Evolutionary conservation across 1,140 invertebrate species (phyloP).

Genomic region (Oedothorax gibbosus): DNA sequence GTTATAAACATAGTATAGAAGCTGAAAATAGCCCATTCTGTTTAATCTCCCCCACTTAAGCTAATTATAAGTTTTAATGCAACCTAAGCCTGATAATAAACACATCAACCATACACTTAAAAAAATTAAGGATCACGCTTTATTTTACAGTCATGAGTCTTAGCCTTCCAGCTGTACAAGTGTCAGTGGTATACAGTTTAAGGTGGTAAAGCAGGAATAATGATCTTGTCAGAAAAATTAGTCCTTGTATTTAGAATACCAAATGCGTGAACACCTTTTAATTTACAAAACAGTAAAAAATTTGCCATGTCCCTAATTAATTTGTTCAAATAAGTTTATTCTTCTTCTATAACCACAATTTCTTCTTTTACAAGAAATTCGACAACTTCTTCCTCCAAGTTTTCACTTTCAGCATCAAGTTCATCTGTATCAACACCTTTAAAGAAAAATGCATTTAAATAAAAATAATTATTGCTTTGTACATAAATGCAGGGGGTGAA

Average conservation of each 20-base stretch:
- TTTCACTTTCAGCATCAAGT: constrained; percentile 84
- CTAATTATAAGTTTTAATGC: too few relatives aligned
- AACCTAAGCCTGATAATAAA: too few relatives aligned
- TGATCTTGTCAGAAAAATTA: background rate
- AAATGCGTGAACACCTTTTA: background rate
- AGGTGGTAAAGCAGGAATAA: background rate
- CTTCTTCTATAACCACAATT: constrained; percentile 66
- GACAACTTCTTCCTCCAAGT: constrained; percentile 93
- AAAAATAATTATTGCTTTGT: constrained; percentile 1
- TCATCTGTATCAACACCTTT: constrained; percentile 94
- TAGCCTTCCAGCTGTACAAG: constrained; percentile 8
- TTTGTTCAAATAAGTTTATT: constrained; percentile 37
- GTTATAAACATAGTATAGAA: too few relatives aligned
- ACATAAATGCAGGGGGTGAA: background rate
- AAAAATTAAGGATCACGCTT: background rate
- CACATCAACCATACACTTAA: too few relatives aligned
- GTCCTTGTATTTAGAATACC: background rate
- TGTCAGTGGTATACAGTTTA: background rate
- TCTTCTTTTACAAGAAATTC: constrained; percentile 99
- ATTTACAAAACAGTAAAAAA: constrained; percentile 47
- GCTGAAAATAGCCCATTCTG: too few relatives aligned
- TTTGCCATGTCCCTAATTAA: background rate
- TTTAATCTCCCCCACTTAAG: too few relatives aligned
- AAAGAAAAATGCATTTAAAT: constrained; percentile 61
- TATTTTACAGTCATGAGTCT: constrained; percentile 30